A percentile compares a stretch with the other conserved stretches of the same genome.
Evolutionary conservation across 2,797 vertebrate species (phyloP).

Genomic region (Pseudochromis fuscus): DNA sequence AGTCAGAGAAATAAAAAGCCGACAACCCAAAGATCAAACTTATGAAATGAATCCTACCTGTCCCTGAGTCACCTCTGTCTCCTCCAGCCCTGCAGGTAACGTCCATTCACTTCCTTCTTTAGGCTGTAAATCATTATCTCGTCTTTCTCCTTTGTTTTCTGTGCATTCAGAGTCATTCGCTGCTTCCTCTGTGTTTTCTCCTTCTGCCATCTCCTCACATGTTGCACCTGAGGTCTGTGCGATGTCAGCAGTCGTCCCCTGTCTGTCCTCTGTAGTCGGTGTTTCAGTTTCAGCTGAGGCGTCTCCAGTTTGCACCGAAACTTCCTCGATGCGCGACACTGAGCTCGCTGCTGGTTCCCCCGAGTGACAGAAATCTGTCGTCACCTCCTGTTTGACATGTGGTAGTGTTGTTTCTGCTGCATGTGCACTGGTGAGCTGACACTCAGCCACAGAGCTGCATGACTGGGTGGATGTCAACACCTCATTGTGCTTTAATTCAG

Average conservation of each 20-base stretch:
- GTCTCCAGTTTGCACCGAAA: slow-evolving; percentile 11
- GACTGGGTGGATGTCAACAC: slow-evolving; percentile 19
- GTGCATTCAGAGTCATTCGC: neutral
- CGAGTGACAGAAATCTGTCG: slow-evolving; percentile 36
- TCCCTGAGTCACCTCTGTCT: slow-evolving; percentile 16
- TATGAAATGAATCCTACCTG: slow-evolving; percentile 47
- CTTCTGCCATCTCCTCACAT: slow-evolving; percentile 10
- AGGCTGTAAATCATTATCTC: neutral
- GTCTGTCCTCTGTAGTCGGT: slow-evolving; percentile 26
- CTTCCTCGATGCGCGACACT: slow-evolving; percentile 11
- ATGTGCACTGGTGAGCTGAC: slow-evolving; percentile 5
- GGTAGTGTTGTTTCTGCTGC: slow-evolving; percentile 17
- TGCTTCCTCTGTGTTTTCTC: slow-evolving; percentile 4
- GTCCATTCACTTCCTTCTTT: slow-evolving; percentile 1
- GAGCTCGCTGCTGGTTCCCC: slow-evolving; percentile 17
- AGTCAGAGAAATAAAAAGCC: neutral
- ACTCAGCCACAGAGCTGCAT: neutral
- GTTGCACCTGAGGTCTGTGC: slow-evolving; percentile 7
- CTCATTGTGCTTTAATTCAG: neutral
- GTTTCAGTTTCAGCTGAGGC: neutral
- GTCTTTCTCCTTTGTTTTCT: neutral
- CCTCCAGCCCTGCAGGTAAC: slow-evolving; percentile 6
- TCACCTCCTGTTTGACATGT: slow-evolving; percentile 30
- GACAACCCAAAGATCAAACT: neutral
- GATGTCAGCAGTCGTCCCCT: slow-evolving; percentile 6